Base-by-base conservation (phyloP, 1,140 invertebrate genomes). In the Diuraphis noxia region DNA sequence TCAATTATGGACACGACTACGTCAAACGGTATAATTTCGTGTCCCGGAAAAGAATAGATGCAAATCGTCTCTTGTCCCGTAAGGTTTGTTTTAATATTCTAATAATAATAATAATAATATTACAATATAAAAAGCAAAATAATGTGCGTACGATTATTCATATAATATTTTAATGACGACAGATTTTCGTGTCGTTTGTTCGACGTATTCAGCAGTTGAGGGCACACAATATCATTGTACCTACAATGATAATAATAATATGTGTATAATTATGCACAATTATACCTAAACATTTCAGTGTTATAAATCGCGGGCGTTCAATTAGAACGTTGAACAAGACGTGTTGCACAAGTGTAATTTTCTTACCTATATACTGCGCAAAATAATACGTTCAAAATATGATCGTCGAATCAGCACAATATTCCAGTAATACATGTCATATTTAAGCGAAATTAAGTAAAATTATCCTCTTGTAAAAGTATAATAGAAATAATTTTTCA, bases 1-100 rank as follows among this genome's bases (percentile, higher is more conserved):
- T 91, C 89, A 91, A 91, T 91, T 91, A 91, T 43, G 23, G 30
- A 7, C 36, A 52, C 34, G 23, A 38, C 79, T 3, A 34, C 8
- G n/a, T 36, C 23, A 25, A 72, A 72, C 56, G 56, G 56, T n/a
- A 72, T 87, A 2, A 52, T 46, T 90, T 52, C 46, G 89, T 91
- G 41, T 10, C 41, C 77, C 89, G 77, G 72, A 79, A 81, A 49
- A 90, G 79, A 82, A 30, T 38, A 36, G 77, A 40, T 30, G 72
- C 19, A 23, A 79, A 79, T 52, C 63, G 40, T n/a, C 56, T 17
- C 13, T 25, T 36, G 34, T 7, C 2, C 36, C n/a, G n/a, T n/a
- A n/a, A n/a, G 23, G n/a, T 19, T 34, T 49, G 34, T 86, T 10
- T 19, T 49, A 86, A 86, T 86, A 49, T 46, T 43, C 40, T 85